Percentiles rank a stretch among this genome's conserved stretches.
These are phyloP conservation scores for Disparrhopalites patrizii DNA, from an alignment of 2,888 invertebrate species.

Conservation along the genomic window DNA sequence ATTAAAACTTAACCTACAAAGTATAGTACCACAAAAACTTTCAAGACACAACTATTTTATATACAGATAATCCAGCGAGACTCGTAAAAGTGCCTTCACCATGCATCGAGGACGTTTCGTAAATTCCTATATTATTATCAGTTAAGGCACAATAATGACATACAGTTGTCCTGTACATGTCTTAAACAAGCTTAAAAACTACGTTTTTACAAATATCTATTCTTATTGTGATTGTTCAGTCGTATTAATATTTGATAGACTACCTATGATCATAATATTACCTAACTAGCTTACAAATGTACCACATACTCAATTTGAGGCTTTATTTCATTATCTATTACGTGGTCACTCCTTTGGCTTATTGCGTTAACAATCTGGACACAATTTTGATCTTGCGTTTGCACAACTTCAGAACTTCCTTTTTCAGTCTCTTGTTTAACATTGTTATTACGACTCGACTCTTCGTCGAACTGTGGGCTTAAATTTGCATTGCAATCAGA, in stretches of 20 bases:
- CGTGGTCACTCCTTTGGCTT: background rate
- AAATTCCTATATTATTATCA: background rate
- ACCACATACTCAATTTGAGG: conserved; percentile 30
- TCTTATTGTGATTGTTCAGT: conserved; percentile 18
- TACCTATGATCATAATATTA: background rate
- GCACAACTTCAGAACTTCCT: conserved; percentile 21
- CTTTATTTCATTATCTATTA: background rate
- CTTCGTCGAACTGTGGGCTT: conserved; percentile 14
- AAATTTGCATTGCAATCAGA: conserved; percentile 22
- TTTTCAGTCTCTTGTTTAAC: conserved; percentile 31
- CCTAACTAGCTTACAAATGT: conserved; percentile 18
- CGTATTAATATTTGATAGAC: background rate
- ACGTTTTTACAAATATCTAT: conserved; percentile 13
- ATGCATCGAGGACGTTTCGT: too few relatives aligned
- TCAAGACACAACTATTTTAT: background rate
- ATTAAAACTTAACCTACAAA: background rate
- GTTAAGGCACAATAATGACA: background rate
- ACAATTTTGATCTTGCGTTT: background rate
- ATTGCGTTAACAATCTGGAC: conserved; percentile 10
- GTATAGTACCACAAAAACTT: conserved; percentile 1
- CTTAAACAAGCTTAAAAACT: background rate
- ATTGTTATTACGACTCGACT: conserved; percentile 23
- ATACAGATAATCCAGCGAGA: background rate
- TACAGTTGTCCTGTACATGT: background rate
- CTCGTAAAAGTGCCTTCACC: conserved; percentile 2